Percentiles rank a stretch among this genome's conserved stretches.
phyloP scores from a whole-genome alignment of 2,113 vertebrate genomes.

The Chloebia gouldiae region DNA sequence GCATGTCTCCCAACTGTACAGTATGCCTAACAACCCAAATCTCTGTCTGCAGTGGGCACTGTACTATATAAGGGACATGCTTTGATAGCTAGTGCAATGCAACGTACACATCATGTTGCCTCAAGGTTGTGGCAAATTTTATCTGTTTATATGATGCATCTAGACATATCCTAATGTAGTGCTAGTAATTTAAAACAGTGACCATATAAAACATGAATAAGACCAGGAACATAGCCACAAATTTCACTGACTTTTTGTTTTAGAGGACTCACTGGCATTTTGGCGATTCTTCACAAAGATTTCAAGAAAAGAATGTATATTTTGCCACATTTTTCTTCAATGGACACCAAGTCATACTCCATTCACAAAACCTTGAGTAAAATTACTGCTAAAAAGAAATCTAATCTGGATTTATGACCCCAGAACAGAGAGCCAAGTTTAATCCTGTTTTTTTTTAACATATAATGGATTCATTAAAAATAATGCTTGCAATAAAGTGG shows the following conservation, averaged over 20 bases:
- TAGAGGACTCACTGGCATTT: neutral
- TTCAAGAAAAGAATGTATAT: neutral
- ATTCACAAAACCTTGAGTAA: neutral
- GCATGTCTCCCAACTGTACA: neutral
- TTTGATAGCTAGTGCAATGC: slow-evolving; percentile 44
- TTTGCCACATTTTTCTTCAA: neutral
- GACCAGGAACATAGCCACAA: neutral
- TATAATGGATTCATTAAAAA: neutral
- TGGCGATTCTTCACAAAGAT: neutral
- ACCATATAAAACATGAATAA: slow-evolving; percentile 1
- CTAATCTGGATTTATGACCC: neutral
- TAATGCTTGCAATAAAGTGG: neutral
- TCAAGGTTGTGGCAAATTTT: slow-evolving; percentile 46
- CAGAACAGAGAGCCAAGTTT: neutral
- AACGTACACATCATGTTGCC: slow-evolving; percentile 33
- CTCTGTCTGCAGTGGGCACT: neutral
- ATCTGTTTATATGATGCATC: slow-evolving; percentile 25
- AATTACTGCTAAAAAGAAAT: neutral
- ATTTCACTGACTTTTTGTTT: neutral
- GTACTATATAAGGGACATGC: neutral
- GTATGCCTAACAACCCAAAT: neutral
- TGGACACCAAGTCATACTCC: neutral
- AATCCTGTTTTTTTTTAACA: neutral
- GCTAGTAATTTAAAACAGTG: slow-evolving; percentile 39
- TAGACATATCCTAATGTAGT: slow-evolving; percentile 42